Evolutionary conservation across 2,113 vertebrate genomes (phyloP).

Genomic region (Edolisoma coerulescens): DNA sequence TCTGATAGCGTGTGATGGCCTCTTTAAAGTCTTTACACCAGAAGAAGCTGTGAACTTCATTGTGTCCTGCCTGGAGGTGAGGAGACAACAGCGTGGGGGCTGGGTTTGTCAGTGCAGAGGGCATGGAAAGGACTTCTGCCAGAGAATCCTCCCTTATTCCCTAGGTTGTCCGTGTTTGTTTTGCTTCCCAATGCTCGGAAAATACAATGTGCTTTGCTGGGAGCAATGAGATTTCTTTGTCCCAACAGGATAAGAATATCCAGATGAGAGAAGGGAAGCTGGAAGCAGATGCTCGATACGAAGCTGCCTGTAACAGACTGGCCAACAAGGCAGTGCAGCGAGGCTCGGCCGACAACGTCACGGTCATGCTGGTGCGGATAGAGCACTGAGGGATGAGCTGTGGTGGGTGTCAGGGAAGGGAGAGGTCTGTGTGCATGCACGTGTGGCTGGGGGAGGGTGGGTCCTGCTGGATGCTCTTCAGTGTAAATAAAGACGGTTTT

Average conservation of each 20-base stretch:
- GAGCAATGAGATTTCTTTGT: background rate
- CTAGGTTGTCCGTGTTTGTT: background rate
- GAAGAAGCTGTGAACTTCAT: constrained; percentile 93
- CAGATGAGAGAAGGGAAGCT: constrained; percentile 73
- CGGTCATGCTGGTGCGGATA: constrained; percentile 86
- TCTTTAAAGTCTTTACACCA: constrained; percentile 95
- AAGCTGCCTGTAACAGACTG: constrained; percentile 86
- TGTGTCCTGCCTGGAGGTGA: constrained; percentile 83
- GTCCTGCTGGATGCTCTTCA: constrained; percentile 1
- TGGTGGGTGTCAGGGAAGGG: background rate
- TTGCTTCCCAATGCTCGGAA: background rate
- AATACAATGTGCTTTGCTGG: background rate
- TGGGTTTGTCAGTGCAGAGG: background rate
- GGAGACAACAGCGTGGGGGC: background rate
- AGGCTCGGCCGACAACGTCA: constrained; percentile 94
- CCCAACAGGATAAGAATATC: constrained; percentile 76
- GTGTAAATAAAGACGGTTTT: constrained; percentile 76
- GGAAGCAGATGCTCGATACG: constrained; percentile 70
- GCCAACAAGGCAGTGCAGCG: constrained; percentile 90
- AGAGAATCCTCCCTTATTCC: background rate
- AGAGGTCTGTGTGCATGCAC: background rate
- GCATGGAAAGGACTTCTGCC: background rate
- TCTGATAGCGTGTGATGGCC: constrained; percentile 92
- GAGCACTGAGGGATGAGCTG: constrained; percentile 65
- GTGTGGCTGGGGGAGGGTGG: background rate